Evolutionary conservation across 2,113 vertebrate species (phyloP), one percentile per base, ranked within the genome.

Genomic region (Gymnorhina tibicen): DNA sequence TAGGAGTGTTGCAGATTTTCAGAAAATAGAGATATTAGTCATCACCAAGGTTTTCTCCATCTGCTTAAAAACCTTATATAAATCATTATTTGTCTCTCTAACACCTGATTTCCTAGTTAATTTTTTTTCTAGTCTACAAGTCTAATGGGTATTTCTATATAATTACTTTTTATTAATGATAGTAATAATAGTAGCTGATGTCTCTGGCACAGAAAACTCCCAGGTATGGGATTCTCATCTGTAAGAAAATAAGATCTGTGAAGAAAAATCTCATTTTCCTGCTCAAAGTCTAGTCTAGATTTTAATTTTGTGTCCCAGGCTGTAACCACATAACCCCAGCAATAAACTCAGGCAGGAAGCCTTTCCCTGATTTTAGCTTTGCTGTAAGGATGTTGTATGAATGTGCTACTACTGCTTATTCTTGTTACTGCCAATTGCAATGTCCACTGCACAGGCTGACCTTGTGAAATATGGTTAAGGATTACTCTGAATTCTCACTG

Each of bases 141-240:
- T 69, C 76, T 84, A 30, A 52, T 78, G 56, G 39, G 35, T 81
- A 78, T 89, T 91, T 79, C 35, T 63, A 33, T 69, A 56, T 69
- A 95, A 76, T 93, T 91, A 89, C 74, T 73, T 94, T 78, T 87
- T 73, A 41, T 93, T 96, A 91, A 60, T 73, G 27, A 68, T 64
- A 67, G 20, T 64, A 86, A 30, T 78, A 85, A 22, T 37, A 67
- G 16, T 41, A 76, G 11, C 37, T 85, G 44, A 6, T 59, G 30
- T 79, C 75, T 58, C 46, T 85, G 46, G 42, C 16, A 23, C 49
- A 68, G 16, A 89, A 91, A 5, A 21, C 16, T 89, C 58, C 60
- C 32, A 79, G 53, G 37, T 83, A 37, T 62, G 53, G 62, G 56
- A 73, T 73, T 89, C 32, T 9, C 16, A 66, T 87, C 41, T 58